Percentiles rank a stretch among this genome's conserved stretches.
phyloP scores from a whole-genome alignment of 2,888 invertebrate genomes.

The Seira musarum region DNA sequence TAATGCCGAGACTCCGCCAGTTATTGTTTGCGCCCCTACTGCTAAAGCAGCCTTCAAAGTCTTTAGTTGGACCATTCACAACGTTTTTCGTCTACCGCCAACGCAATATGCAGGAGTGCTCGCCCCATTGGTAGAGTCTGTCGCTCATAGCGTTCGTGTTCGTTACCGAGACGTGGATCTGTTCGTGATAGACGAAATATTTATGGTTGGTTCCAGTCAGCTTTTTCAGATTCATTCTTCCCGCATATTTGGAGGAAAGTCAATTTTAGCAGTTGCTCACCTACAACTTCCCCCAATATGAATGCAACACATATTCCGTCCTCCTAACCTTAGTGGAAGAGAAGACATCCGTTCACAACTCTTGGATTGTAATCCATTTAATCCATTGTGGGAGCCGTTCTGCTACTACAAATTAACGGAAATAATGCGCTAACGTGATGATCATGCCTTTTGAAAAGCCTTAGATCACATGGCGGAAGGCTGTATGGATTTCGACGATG shows the following conservation, averaged over 20 bases:
- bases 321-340: too few relatives aligned
- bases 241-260: conserved; percentile 30
- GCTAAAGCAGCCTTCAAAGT: conserved; percentile 70
- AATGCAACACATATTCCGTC: conserved; percentile 28
- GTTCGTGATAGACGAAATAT: conserved; percentile 62
- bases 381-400: too few relatives aligned
- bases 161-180: conserved; percentile 26
- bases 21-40: conserved; percentile 57
- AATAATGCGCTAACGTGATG: conserved; percentile 62
- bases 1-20: background rate
- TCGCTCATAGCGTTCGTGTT: conserved; percentile 2
- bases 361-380: too few relatives aligned
- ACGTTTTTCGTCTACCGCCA: conserved; percentile 64
- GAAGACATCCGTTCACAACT: too few relatives aligned
- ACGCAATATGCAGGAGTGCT: conserved; percentile 15
- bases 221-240: conserved; percentile 37
- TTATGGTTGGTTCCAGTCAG: conserved; percentile 35
- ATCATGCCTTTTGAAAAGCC: conserved; percentile 51
- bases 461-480: conserved; percentile 60
- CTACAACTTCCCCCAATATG: conserved; percentile 22
- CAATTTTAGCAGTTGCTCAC: conserved; percentile 48
- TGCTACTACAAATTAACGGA: conserved; percentile 47
- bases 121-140: background rate
- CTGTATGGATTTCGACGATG: conserved; percentile 33
- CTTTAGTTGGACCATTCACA: conserved; percentile 69